Conservation (phyloP, 2,113 vertebrate species). For the Bufo bufo region DNA sequence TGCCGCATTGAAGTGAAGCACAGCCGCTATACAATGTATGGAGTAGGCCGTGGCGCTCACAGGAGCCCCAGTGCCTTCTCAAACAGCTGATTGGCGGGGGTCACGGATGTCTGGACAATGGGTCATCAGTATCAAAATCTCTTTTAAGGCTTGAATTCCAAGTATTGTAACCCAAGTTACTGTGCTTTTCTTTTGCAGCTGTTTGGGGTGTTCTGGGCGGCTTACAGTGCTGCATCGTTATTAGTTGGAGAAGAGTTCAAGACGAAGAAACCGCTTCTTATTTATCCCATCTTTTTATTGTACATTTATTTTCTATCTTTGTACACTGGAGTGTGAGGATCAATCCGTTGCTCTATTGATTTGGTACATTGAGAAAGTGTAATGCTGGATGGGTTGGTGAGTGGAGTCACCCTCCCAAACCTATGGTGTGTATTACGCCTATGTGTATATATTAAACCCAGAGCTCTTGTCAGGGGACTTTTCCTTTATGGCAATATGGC, state of each 20-base stretch:
- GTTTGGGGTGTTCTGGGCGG: conserved; percentile 97
- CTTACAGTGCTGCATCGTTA: conserved; percentile 97
- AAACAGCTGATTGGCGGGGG: too few relatives aligned
- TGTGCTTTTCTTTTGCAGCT: conserved; percentile 78
- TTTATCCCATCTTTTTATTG: conserved; percentile 98
- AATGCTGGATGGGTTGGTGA: conserved; percentile 63
- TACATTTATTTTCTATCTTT: conserved; percentile 99
- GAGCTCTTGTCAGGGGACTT: conserved; percentile 75
- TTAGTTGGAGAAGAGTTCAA: conserved; percentile 98
- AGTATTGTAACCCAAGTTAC: neutral
- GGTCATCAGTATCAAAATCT: too few relatives aligned
- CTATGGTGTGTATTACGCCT: conserved; percentile 68
- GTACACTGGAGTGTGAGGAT: conserved; percentile 94
- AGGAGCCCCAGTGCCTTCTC: too few relatives aligned
- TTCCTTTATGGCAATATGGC: conserved; percentile 71
- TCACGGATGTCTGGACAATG: too few relatives aligned
- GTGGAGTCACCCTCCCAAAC: conserved; percentile 62
- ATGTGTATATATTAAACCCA: conserved; percentile 75
- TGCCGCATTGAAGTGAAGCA: too few relatives aligned
- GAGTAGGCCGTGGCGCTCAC: too few relatives aligned
- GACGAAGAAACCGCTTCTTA: conserved; percentile 98
- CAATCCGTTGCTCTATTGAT: conserved; percentile 67
- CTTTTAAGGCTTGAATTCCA: too few relatives aligned
- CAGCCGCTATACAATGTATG: too few relatives aligned
- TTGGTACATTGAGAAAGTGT: conserved; percentile 63